Evolutionary conservation across 2,797 vertebrate genomes (phyloP).

Genomic region (Clarias laeviceps): DNA sequence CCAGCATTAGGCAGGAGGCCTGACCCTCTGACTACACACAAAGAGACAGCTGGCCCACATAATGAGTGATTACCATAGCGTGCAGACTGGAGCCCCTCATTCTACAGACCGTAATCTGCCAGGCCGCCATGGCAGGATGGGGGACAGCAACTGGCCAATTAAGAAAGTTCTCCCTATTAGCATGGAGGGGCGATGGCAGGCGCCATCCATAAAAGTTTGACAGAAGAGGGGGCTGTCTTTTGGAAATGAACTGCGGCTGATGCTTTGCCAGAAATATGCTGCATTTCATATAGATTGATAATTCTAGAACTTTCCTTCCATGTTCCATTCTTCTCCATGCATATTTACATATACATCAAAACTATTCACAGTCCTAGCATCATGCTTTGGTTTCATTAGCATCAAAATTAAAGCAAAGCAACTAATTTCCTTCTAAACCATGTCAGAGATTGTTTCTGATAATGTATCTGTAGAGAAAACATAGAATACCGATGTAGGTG

Average conservation of each 20-base stretch:
- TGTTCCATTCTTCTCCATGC: not conserved
- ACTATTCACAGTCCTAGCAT: not conserved
- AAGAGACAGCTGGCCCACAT: slow-evolving; percentile 62
- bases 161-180: slow-evolving; percentile 40
- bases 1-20: slow-evolving; percentile 49
- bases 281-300: slow-evolving; percentile 32
- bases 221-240: slow-evolving; percentile 9
- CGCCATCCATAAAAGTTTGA: slow-evolving; percentile 22
- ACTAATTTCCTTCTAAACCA: slow-evolving; percentile 18
- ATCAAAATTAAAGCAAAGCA: slow-evolving; percentile 30
- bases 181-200: not conserved
- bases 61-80: slow-evolving; percentile 64
- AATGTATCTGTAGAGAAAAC: slow-evolving; percentile 49
- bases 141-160: slow-evolving; percentile 42
- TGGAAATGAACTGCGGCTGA: slow-evolving; percentile 9
- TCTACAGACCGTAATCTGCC: slow-evolving; percentile 47
- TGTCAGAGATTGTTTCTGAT: slow-evolving; percentile 35
- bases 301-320: not conserved
- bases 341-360: slow-evolving; percentile 29
- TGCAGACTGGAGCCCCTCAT: slow-evolving; percentile 56
- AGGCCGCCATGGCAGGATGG: slow-evolving; percentile 21
- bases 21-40: slow-evolving; percentile 55
- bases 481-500: slow-evolving; percentile 41
- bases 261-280: slow-evolving; percentile 15
- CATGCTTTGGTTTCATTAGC: slow-evolving; percentile 36